Evolutionary conservation across 2,888 invertebrate genomes (phyloP).

Genomic region (Tolmerus cingulatus): DNA sequence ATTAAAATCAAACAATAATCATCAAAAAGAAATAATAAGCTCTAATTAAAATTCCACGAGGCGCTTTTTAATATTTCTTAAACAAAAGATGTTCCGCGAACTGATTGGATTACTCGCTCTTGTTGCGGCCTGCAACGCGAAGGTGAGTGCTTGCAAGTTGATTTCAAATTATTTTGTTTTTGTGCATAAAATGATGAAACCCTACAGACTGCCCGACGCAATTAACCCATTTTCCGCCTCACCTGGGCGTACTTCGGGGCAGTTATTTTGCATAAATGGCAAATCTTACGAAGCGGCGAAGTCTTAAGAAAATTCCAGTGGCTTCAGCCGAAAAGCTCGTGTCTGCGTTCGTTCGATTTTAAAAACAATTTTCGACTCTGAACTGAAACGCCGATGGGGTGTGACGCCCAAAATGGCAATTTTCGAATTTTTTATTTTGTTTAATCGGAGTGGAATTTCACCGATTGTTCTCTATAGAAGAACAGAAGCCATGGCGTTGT

Average conservation of each 20-base stretch:
- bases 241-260: background rate
- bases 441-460: background rate
- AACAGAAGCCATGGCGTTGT: background rate
- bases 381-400: background rate
- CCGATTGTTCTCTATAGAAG: background rate
- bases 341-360: background rate
- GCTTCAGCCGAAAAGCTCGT: background rate
- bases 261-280: background rate
- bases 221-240: background rate
- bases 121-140: conserved; percentile 53
- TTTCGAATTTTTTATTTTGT: background rate
- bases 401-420: background rate
- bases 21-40: background rate
- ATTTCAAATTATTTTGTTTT: background rate
- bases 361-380: background rate
- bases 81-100: conserved; percentile 40
- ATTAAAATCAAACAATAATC: conserved; percentile 13
- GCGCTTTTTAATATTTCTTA: conserved; percentile 37
- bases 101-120: conserved; percentile 53
- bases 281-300: background rate
- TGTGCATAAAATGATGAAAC: conserved; percentile 28
- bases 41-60: conserved; percentile 5
- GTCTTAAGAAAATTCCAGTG: background rate
- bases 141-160: conserved; percentile 45
- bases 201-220: background rate